These are phyloP conservation scores for Brachionus plicatilis DNA, from an alignment of 1,140 invertebrate genomes.

Conservation along the genomic window DNA sequence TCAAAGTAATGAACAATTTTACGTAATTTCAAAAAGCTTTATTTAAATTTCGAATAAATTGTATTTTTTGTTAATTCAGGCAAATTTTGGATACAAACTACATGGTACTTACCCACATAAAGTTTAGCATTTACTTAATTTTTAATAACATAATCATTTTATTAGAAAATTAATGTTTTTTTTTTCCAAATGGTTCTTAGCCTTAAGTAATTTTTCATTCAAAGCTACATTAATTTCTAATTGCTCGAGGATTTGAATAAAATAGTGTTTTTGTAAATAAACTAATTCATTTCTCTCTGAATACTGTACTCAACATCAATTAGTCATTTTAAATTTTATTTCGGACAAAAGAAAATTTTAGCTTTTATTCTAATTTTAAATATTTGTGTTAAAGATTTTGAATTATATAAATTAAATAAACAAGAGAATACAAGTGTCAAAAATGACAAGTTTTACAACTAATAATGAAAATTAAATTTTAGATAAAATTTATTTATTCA, in stretches of 20 bases:
- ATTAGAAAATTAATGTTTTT: not conserved
- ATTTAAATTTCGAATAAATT: not conserved
- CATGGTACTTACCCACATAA: not conserved
- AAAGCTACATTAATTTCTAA: not conserved
- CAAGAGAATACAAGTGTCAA: not conserved
- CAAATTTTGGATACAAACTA: not conserved
- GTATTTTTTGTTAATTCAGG: not conserved
- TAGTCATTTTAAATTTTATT: not conserved
- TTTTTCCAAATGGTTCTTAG: not conserved
- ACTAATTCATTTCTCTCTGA: not conserved
- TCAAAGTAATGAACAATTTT: not conserved
- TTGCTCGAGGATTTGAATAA: not conserved
- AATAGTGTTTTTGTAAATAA: not conserved
- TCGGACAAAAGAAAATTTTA: not conserved
- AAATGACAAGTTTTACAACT: not conserved
- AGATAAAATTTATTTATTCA: not conserved
- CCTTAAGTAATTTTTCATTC: not conserved
- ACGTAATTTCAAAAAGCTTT: not conserved
- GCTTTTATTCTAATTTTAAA: not conserved
- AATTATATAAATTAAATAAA: not conserved
- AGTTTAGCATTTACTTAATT: not conserved
- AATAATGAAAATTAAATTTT: not conserved
- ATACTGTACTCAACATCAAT: not conserved
- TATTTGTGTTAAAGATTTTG: not conserved
- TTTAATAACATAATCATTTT: not conserved